These are phyloP conservation scores for Drosophila trapezifrons DNA, from an alignment of 1,140 invertebrate genomes.

Conservation along the genomic window DNA sequence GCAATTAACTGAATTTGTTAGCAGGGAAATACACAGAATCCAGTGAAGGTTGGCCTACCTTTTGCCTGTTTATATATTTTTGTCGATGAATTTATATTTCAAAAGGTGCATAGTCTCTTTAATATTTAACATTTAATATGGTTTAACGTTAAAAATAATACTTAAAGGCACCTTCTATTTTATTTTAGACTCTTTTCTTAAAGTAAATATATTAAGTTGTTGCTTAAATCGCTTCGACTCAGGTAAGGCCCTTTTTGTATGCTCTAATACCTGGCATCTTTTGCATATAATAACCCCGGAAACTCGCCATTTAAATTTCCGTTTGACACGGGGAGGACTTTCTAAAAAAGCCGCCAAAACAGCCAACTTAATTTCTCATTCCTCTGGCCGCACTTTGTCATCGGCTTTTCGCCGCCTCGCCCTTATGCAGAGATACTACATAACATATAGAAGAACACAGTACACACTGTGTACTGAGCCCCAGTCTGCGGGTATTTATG, in stretches of 20 bases:
- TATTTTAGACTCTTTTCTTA: too few relatives aligned
- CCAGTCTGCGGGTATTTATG: constrained; percentile 18
- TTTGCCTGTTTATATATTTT: too few relatives aligned
- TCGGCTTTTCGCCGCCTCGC: constrained; percentile 22
- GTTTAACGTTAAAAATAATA: too few relatives aligned
- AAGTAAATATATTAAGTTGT: too few relatives aligned
- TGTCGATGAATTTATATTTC: too few relatives aligned
- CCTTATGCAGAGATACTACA: background rate
- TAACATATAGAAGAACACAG: background rate
- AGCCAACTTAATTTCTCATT: constrained; percentile 10
- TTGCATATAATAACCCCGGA: constrained; percentile 10
- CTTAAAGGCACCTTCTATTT: too few relatives aligned
- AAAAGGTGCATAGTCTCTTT: too few relatives aligned
- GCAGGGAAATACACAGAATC: background rate
- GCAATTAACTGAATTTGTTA: constrained; percentile 5
- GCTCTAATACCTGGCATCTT: constrained; percentile 1
- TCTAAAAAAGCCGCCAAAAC: constrained; percentile 9
- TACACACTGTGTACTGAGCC: background rate
- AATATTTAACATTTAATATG: too few relatives aligned
- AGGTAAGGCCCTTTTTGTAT: too few relatives aligned
- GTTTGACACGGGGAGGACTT: constrained; percentile 17
- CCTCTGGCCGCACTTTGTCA: constrained; percentile 12
- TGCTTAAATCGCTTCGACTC: too few relatives aligned
- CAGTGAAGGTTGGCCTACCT: background rate
- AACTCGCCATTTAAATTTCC: constrained; percentile 32